Evolutionary conservation across 2,113 vertebrate species (phyloP).

Genomic region (Tachycineta bicolor): DNA sequence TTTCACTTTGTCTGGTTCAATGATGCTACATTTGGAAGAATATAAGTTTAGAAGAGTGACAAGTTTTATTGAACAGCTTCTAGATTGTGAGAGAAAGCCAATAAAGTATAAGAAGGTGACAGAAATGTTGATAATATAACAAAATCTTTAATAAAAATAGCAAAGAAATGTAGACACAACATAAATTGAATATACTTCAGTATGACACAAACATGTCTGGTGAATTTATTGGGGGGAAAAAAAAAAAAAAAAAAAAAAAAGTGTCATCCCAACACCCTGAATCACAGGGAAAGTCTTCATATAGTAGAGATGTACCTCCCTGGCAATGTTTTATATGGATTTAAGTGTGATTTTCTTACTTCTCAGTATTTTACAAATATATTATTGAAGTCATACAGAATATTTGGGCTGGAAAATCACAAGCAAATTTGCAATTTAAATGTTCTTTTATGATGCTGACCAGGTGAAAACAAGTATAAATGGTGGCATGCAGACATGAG

Average conservation of each 20-base stretch:
- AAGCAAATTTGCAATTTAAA: background rate
- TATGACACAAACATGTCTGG: background rate
- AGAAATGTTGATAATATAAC: background rate
- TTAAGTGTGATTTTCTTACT: background rate
- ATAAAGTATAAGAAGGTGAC: background rate
- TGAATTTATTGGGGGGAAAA: background rate
- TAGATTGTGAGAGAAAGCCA: background rate
- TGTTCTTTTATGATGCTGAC: background rate
- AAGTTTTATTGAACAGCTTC: conserved; percentile 23
- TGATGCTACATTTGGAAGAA: background rate
- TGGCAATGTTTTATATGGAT: background rate
- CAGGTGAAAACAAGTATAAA: background rate
- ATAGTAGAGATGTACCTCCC: background rate
- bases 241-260: background rate
- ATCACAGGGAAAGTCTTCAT: background rate
- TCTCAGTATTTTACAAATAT: background rate
- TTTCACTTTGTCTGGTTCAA: background rate
- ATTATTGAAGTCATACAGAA: background rate
- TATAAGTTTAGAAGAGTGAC: background rate
- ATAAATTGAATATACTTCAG: background rate
- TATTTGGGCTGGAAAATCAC: background rate
- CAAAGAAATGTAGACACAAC: background rate
- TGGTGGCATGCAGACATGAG: background rate
- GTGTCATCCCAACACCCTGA: background rate
- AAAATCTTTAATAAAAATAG: conserved; percentile 6